Base-by-base conservation (phyloP, 2,113 vertebrate species). In the Pao palembangensis region DNA sequence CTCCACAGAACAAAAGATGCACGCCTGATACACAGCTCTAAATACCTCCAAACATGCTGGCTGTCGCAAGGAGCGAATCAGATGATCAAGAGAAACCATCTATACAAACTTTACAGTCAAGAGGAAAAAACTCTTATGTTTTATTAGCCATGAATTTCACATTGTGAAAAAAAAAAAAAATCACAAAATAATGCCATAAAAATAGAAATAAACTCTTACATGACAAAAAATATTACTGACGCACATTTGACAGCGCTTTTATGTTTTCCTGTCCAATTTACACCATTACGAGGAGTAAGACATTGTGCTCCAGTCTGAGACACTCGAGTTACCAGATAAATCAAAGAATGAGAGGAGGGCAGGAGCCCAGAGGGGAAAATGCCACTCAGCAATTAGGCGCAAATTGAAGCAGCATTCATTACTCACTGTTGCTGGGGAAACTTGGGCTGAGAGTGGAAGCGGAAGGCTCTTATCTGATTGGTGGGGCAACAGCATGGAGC, bases 141-240 rank as follows among this genome's bases (percentile, higher is more conserved):
- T 47, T 98, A 96, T 96, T 92, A 93, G 86, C 92, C 92, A 95
- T 93, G 92, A 92, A 93, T 95, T 98, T 98, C 94, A 98, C 95
- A 95, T 94, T 94, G 93, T 96, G 93, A 92, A 95, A 93, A 74
- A 23, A 82, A 90, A 88, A 87, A 92, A 91, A 88, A 92, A 93
- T 92, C 94, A 96, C 93, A 94, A 96, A 97, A 95, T 88, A 87
- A 88, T 82, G 79, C 78, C 77, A 75, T 86, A 76, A 87, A 85
- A 89, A 79, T 81, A 76, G 55, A 91, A 91, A 92, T 86, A 89
- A 89, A 92, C 88, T 88, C 82, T 88, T 86, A 81, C 88, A 78
- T 88, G 91, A 91, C 91, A 81, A 82, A 84, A 55, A 68, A 87
- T 80, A 83, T 70, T 79, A 58, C 78, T 55, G 46, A 82, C 79